Conservation (phyloP, 2,888 invertebrate genomes). For the Celastrina argiolus region DNA sequence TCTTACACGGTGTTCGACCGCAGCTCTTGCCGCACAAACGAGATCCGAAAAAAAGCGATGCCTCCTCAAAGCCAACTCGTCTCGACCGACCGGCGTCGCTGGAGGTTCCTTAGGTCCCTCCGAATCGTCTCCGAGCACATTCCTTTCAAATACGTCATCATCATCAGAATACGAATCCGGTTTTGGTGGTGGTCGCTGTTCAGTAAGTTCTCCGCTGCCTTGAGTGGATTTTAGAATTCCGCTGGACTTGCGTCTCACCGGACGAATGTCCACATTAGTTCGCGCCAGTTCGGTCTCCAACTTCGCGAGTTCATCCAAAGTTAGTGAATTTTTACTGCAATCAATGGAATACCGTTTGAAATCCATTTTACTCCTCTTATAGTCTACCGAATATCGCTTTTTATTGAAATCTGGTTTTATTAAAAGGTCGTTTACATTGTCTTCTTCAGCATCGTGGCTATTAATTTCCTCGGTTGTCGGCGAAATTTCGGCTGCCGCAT, state of each 20-base stretch:
- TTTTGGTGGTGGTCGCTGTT: slow-evolving; percentile 44
- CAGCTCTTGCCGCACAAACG: slow-evolving; percentile 83
- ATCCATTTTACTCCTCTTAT: slow-evolving; percentile 58
- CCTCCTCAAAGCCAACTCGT: slow-evolving; percentile 85
- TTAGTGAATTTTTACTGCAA: slow-evolving; percentile 59
- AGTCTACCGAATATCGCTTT: slow-evolving; percentile 67
- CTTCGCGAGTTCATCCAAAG: slow-evolving; percentile 58
- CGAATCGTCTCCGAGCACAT: slow-evolving; percentile 50
- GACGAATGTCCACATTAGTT: slow-evolving; percentile 63
- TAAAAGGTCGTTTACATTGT: slow-evolving; percentile 46
- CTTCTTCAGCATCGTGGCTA: slow-evolving; percentile 33
- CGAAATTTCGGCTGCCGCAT: slow-evolving; percentile 22
- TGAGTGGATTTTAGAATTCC: slow-evolving; percentile 69
- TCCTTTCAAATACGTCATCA: slow-evolving; percentile 81
- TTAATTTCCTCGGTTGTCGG: slow-evolving; percentile 37
- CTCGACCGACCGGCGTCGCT: slow-evolving; percentile 86
- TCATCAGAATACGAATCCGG: slow-evolving; percentile 58
- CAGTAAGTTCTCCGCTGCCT: slow-evolving; percentile 53
- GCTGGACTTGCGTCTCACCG: slow-evolving; percentile 62
- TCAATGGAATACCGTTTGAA: slow-evolving; percentile 69
- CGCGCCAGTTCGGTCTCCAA: slow-evolving; percentile 62
- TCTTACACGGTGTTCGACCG: slow-evolving; percentile 85
- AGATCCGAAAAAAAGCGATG: slow-evolving; percentile 89
- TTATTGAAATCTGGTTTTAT: slow-evolving; percentile 53
- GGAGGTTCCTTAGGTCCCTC: slow-evolving; percentile 82